These are phyloP conservation scores for Zingel zingel DNA, from an alignment of 2,113 vertebrate genomes.

Conservation along the genomic window DNA sequence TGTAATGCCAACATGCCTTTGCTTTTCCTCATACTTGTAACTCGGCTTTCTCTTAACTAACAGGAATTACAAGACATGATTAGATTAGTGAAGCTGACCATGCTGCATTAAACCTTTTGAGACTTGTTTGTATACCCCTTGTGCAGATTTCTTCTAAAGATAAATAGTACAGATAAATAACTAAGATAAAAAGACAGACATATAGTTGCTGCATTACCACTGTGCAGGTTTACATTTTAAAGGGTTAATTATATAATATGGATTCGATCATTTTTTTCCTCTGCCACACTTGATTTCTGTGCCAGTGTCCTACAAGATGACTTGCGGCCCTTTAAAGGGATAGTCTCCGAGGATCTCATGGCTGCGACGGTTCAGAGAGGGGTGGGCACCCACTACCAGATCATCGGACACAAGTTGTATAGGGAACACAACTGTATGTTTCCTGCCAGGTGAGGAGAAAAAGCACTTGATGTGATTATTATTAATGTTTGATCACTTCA, in stretches of 20 bases:
- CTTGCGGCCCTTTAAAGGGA: conserved; percentile 87
- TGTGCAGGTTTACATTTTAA: background rate
- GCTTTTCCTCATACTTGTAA: background rate
- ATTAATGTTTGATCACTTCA: background rate
- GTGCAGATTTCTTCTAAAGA: background rate
- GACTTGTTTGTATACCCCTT: accelerated
- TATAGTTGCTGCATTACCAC: background rate
- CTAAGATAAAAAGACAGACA: background rate
- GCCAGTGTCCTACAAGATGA: conserved; percentile 90
- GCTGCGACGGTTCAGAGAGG: conserved; percentile 86
- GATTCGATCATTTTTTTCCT: background rate
- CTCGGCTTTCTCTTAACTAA: background rate
- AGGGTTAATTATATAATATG: background rate
- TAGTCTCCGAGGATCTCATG: conserved; percentile 89
- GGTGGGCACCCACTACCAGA: conserved; percentile 96
- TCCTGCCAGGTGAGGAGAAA: conserved; percentile 89
- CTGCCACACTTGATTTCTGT: background rate
- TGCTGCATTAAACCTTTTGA: background rate
- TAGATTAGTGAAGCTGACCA: background rate
- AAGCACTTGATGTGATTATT: background rate
- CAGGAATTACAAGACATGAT: background rate
- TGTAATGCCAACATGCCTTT: background rate
- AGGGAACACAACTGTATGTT: conserved; percentile 96
- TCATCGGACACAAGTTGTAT: conserved; percentile 91
- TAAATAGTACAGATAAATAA: background rate